phyloP scores from a whole-genome alignment of 2,113 vertebrate genomes.

The Bolborhynchus lineola region DNA sequence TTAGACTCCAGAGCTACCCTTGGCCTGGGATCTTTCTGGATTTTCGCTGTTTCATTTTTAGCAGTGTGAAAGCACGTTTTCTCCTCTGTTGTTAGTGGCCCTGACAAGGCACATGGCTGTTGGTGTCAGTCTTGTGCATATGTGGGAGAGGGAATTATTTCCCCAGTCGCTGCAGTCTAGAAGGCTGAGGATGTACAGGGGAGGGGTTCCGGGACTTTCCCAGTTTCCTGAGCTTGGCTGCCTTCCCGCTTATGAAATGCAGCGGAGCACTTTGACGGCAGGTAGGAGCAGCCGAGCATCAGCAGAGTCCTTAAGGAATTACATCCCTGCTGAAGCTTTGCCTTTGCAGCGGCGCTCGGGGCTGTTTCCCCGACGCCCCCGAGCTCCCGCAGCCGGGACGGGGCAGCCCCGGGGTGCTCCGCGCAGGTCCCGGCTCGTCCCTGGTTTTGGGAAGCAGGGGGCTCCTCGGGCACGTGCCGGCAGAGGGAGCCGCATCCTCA shows the following conservation, averaged over 20 bases:
- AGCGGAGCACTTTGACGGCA: background rate
- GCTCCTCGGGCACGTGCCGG: background rate
- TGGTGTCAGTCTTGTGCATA: background rate
- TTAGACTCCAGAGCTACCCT: background rate
- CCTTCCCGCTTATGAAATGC: background rate
- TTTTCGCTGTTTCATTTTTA: background rate
- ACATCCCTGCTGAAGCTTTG: background rate
- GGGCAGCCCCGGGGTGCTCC: background rate
- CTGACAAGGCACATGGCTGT: background rate
- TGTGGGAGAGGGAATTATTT: background rate
- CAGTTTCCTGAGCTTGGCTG: background rate
- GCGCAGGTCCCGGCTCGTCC: background rate
- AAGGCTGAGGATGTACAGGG: background rate
- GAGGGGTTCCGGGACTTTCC: background rate
- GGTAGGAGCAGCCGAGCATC: conserved; percentile 28
- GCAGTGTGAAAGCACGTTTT: background rate
- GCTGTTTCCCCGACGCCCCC: background rate
- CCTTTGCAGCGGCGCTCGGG: background rate
- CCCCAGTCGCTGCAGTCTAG: background rate
- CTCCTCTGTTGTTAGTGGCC: background rate
- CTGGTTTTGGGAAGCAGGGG: background rate
- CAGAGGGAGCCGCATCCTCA: conserved; percentile 63
- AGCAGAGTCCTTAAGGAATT: background rate
- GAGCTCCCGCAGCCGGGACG: background rate
- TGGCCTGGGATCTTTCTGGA: background rate